Percentiles rank a stretch among this genome's conserved stretches.
These are phyloP conservation scores for Oxyteleia sp. DNA, from an alignment of 2,888 invertebrate genomes.

Conservation along the genomic window DNA sequence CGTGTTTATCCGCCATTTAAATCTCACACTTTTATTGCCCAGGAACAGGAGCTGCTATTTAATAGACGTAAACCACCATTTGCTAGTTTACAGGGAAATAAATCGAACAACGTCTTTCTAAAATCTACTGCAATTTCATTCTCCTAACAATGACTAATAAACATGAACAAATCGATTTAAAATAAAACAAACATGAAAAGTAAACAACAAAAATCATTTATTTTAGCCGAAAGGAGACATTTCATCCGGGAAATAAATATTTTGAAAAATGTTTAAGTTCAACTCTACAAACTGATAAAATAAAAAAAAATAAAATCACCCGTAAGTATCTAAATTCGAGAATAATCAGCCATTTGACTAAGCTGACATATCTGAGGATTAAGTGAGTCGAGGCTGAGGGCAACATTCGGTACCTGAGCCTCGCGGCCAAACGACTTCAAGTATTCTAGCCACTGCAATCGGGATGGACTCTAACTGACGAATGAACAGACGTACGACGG, in stretches of 20 bases:
- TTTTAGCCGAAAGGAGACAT: no score
- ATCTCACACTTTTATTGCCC: no score
- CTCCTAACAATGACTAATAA: no score
- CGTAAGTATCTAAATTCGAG: conserved; percentile 16
- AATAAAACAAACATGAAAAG: no score
- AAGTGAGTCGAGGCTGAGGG: conserved; percentile 62
- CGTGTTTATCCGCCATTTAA: no score
- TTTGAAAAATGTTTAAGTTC: not conserved
- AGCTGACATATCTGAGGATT: conserved; percentile 69
- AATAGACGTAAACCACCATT: no score
- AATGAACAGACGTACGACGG: conserved; percentile 73
- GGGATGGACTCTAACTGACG: conserved; percentile 74
- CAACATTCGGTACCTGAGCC: conserved; percentile 80
- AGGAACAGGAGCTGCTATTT: no score
- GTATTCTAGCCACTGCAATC: conserved; percentile 68
- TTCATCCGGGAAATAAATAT: not conserved
- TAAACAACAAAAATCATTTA: no score
- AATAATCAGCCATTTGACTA: conserved; percentile 58
- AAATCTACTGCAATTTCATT: no score
- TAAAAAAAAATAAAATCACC: conserved; percentile 17
- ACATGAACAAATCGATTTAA: no score
- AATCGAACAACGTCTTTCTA: no score
- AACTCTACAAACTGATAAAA: conserved; percentile 1
- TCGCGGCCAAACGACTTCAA: conserved; percentile 55
- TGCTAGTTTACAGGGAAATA: no score